Base-by-base conservation (phyloP, 2,113 vertebrate species). In the Panurus biarmicus region DNA sequence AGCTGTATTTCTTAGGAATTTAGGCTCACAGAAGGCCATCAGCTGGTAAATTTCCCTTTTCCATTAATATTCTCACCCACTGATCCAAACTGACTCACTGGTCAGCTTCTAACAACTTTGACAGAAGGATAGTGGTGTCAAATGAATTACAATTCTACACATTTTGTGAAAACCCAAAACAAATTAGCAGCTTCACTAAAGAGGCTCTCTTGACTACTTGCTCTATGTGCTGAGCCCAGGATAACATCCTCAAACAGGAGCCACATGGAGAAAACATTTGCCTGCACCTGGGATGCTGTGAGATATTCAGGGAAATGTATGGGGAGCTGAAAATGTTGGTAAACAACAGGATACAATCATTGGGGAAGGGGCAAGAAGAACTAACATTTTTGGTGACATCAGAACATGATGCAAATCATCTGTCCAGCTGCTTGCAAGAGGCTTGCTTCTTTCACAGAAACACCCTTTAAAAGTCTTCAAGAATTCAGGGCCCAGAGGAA, bases 211-310 rank as follows among this genome's bases (percentile, higher is more conserved):
- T 51, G 31, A 31, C 38, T 71, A 20, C 35, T 78, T 56, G 38
- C 7, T 62, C 9, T 21, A 0, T 26, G 29, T 42, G 16, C 26
- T 81, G 26, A 28, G 38, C 54, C 33, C 42, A 14, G 51, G 23
- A 84, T 45, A 89, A 50, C 16, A 74, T 33, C 38, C 28, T 9
- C 3, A 91, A 65, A 26, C 25, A 71, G 47, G 21, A 80, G 26
- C 3, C 54, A 80, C 26, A 35, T 3, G 10, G 23, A 80, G 36
- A 84, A 89, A 89, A 48, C 0, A 0, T 10, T 62, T 0, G 0
- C 58, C 33, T 76, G 26, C 65, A 23, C 35, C 69, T 65, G 38
- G 38, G 28, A 45, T 75, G 29, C 15, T 87, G 19, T 40, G 50
- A 54, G 12, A 61, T 45, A 13, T 40, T 70, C 19, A 60, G 60